Base-by-base conservation (phyloP, 1,140 invertebrate species). In the Maniola jurtina region DNA sequence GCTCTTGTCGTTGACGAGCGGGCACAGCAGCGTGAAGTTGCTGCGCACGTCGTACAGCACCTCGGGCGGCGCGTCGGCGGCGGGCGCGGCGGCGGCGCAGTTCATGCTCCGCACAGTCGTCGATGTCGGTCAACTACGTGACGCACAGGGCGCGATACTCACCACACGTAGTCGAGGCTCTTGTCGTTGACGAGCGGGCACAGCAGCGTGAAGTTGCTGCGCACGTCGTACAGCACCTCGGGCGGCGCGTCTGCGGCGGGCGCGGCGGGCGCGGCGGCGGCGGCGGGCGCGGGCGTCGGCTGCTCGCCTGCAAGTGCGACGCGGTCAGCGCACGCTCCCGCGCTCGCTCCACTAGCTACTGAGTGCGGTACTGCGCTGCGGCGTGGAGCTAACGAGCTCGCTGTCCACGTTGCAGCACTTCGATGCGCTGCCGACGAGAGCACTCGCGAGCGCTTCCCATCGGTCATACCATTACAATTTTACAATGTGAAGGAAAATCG, bases 191-290 rank as follows among this genome's bases (percentile, higher is more conserved):
- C 60, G 40, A 77, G 65, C 16, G 59, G 55, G 60, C 77, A 80
- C 38, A 34, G 64, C 42, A 80, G 73, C 40, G 71, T 60, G 63
- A 79, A 48, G 68, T 73, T 73, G 38, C 61, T 61, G 63, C 75
- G 72, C 61, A 79, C 67, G 47, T 79, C 77, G 73, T 64, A 79
- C 62, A 80, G 64, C 50, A 66, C 25, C 61, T 68, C 70, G 55
- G 64, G 45, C 55, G 25, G 47, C 14, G n/a, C 66, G 11, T 25
- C 62, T 48, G 25, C 15, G n/a, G 96, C 98, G 5, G 48, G n/a
- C n/a, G 92, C 65, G 69, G 68, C 67, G 61, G 57, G 52, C 70
- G 61, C 60, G 66, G 54, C 60, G 63, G 70, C 73, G 70, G 52
- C 68, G 55, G 57, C 73, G 70, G 61, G 69, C 68, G 59, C 64